Conservation (phyloP, 2,888 invertebrate genomes). For the Rhagonycha lutea region DNA sequence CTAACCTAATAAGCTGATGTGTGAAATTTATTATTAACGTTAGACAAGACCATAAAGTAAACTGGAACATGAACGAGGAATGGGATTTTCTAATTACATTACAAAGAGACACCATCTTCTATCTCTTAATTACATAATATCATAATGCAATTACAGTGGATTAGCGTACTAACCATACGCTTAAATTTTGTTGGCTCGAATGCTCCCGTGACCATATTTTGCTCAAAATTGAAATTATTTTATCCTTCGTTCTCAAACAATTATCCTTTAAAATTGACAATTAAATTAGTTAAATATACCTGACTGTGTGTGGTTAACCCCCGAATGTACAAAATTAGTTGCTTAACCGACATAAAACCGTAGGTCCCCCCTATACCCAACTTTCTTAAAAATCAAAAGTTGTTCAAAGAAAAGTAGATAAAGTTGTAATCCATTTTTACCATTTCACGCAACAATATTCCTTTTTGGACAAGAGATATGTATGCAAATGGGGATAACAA, state of each 20-base stretch:
- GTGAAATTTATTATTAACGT: constrained; percentile 25
- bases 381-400: no score
- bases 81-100: constrained; percentile 11
- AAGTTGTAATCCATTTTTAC: not conserved
- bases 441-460: not conserved
- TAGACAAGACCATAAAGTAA: constrained; percentile 9
- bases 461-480: not conserved
- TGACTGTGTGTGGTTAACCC: no score
- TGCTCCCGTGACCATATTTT: not conserved
- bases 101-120: not conserved
- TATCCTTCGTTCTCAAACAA: not conserved
- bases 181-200: not conserved
- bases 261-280: not conserved
- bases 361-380: no score
- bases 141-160: constrained; percentile 4
- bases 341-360: no score
- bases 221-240: not conserved
- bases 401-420: not conserved
- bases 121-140: constrained; percentile 6
- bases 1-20: constrained; percentile 25
- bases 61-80: constrained; percentile 5
- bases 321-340: no score
- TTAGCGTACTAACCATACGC: not conserved
- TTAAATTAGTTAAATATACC: not conserved
- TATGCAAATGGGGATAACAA: not conserved